Conservation (phyloP, 2,113 vertebrate species). For the Actenoides lindsayi region DNA sequence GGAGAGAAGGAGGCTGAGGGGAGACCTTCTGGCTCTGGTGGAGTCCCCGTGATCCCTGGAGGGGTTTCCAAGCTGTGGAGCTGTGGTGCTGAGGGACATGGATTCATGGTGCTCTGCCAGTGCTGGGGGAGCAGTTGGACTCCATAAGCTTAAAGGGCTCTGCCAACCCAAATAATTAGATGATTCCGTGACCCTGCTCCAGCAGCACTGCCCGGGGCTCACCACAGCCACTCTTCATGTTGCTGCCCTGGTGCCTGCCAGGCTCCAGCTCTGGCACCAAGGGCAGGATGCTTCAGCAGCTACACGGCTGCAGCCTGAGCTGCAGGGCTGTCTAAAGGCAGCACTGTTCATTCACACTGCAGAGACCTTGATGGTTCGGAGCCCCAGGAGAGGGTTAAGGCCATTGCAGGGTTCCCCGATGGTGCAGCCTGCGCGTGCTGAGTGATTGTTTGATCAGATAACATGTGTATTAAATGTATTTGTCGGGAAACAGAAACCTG, state of each 20-base stretch:
- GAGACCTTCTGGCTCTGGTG: too few relatives aligned
- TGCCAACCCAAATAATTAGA: too few relatives aligned
- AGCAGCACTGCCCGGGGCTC: background rate
- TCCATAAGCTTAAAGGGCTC: too few relatives aligned
- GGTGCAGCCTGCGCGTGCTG: background rate
- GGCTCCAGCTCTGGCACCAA: accelerated
- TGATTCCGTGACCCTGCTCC: background rate
- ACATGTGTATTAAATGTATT: background rate
- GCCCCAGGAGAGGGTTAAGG: background rate
- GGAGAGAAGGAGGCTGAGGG: too few relatives aligned
- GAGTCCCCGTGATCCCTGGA: too few relatives aligned
- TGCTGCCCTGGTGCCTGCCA: background rate
- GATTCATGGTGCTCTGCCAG: too few relatives aligned
- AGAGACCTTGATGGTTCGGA: background rate
- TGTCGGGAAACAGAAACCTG: background rate
- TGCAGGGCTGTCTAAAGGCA: accelerated
- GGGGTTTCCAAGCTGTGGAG: too few relatives aligned
- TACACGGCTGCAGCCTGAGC: background rate
- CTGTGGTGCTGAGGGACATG: too few relatives aligned
- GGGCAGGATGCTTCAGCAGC: background rate
- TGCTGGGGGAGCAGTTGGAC: too few relatives aligned
- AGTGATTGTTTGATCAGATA: background rate
- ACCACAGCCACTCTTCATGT: background rate
- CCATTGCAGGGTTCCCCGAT: background rate
- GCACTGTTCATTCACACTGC: background rate